phyloP scores from a whole-genome alignment of 2,888 invertebrate genomes.

The Apamea monoglypha region DNA sequence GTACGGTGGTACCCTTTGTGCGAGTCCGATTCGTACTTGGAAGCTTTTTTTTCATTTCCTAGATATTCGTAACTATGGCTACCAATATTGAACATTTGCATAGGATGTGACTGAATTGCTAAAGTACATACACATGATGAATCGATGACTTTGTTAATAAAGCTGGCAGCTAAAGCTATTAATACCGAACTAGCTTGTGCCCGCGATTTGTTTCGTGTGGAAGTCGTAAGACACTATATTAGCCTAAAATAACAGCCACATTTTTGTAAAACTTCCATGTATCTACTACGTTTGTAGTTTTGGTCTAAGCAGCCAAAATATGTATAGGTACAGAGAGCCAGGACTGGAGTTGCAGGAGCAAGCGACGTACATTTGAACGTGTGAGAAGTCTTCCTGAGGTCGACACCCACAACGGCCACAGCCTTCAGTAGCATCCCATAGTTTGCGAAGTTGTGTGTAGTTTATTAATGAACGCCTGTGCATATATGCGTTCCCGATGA shows the following conservation, averaged over 20 bases:
- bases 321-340: background rate
- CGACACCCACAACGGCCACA: too few species aligned
- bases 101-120: background rate
- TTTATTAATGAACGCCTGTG: background rate
- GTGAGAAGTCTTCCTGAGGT: background rate
- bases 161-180: background rate
- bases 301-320: background rate
- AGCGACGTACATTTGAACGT: background rate
- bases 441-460: background rate
- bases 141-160: background rate
- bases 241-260: background rate
- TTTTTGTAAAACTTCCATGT: background rate
- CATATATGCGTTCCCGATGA: background rate
- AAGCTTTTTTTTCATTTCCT: background rate
- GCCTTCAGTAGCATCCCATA: background rate
- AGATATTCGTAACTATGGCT: background rate
- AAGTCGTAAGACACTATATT: background rate
- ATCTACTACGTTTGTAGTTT: too few species aligned
- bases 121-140: background rate
- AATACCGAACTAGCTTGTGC: background rate
- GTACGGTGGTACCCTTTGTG: background rate
- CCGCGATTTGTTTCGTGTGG: background rate
- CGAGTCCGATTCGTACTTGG: background rate
- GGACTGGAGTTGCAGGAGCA: background rate
- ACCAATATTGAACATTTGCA: background rate